Base-by-base conservation (phyloP, 2,797 vertebrate genomes). In the Xyrichtys novacula region DNA sequence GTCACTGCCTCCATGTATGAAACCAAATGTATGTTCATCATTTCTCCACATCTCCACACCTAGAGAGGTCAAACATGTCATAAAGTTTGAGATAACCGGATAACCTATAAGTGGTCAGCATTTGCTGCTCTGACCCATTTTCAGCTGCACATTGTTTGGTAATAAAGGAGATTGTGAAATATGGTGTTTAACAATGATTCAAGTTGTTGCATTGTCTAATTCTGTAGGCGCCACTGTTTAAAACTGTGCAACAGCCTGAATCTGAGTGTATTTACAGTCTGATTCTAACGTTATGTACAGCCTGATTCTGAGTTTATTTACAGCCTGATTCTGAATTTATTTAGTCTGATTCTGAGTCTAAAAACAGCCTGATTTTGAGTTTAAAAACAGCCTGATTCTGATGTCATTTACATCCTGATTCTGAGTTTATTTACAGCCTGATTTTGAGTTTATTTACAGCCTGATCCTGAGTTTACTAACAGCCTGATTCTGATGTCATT, bases 101-200 rank as follows among this genome's bases (percentile, higher is more conserved):
- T 11, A 20, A 11, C 25, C 42, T 36, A 16, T 20, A 55, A 26
- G 20, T 9, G 3, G 50, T 54, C 42, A 17, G 5, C 1, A 4
- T 19, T 10, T 31, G 19, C 28, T 34, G 42, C 19, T 19, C 34
- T 1, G 16, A 50, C 26, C 32, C 56, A 26, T 29, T 32, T 38
- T 0, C 39, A 55, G 5, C 4, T 5, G 49, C 53, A 69, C 31
- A 22, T n/a, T 42, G 40, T 65, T 25, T 40, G 15, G 58, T 52
- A 16, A 75, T 3, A 39, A 31, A 25, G 38, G 28, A 32, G 4
- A 66, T 53, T 76, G 48, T 60, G 62, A 81, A 72, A 69, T n/a
- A 19, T 3, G 0, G 8, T 20, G 36, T 48, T 46, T 22, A 22
- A 38, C 29, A n/a, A 8, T 9, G 17, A 60, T 23, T 54, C 10